Evolutionary conservation across 2,113 vertebrate species (phyloP).

Genomic region (Oceanodroma tethys): DNA sequence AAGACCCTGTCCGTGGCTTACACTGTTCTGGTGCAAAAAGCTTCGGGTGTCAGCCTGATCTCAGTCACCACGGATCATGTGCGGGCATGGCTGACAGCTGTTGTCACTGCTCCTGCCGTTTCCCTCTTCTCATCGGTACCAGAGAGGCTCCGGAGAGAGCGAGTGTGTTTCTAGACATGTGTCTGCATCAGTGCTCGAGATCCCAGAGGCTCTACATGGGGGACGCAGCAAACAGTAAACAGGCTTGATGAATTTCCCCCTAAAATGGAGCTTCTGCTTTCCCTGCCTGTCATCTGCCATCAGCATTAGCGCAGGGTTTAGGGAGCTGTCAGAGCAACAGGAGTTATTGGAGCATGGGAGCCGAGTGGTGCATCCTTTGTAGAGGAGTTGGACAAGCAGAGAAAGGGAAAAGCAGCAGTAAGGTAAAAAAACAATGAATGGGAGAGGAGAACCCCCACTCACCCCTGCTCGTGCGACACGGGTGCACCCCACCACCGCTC

Average conservation of each 20-base stretch:
- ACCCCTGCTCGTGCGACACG: accelerated
- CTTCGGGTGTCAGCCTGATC: background rate
- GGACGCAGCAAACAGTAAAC: constrained; percentile 22
- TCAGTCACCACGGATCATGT: background rate
- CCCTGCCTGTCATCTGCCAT: constrained; percentile 33
- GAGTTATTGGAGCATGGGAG: background rate
- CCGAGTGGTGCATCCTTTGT: background rate
- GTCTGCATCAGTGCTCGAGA: background rate
- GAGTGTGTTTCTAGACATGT: background rate
- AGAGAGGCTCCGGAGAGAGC: background rate
- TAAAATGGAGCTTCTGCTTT: constrained; percentile 44
- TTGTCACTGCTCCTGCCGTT: background rate
- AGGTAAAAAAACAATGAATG: background rate
- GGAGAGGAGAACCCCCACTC: background rate
- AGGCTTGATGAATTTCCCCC: constrained; percentile 28
- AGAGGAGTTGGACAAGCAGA: background rate
- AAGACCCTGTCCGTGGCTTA: background rate
- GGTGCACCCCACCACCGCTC: background rate
- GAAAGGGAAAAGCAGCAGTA: background rate
- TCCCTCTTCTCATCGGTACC: background rate
- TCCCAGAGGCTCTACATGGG: background rate
- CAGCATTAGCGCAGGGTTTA: background rate
- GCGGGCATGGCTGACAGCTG: background rate
- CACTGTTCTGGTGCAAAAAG: background rate
- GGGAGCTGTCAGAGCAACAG: constrained; percentile 38